Evolutionary conservation across 2,888 invertebrate genomes (phyloP), one percentile per base, ranked within the genome.

Genomic region (Microplitis deprimator): DNA sequence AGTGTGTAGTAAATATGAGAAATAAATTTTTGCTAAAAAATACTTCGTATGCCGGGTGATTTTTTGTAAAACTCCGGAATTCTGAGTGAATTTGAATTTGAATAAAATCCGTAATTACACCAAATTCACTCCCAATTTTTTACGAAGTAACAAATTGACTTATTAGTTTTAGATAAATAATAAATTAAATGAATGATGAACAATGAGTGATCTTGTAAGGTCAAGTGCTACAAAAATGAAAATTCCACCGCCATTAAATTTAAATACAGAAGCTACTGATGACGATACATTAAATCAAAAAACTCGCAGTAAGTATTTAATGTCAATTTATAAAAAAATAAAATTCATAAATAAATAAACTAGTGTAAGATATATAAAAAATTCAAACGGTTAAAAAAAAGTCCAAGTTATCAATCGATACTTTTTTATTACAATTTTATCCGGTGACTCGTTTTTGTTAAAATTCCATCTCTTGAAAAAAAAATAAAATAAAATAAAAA

Each of bases 201-300:
- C 79, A 78, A 86, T 87, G 87, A 82, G 83, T 79, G 84, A 86
- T 81, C 85, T 83, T 76, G 83, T 82, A 77, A 81, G 84, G 78
- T 68, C 84, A 74, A 84, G 79, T 7, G 82, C 81, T 79, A 83
- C 84, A 6, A 84, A 83, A 80, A 82, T 80, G 77, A 87, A 84
- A 81, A 82, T 84, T 68, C 84, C 86, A 39, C 82, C 85, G 59
- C 84, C 87, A 50, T 71, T 87, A 65, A 86, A 86, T 79, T 83
- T 88, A 73, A 83, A 79, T 73, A 85, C 86, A 68, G 83, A 85
- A 29, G 0, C 29, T 20, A 84, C 87, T 79, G 86, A 85, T 79
- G 86, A 84, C 17, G 87, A 87, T 68, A 82, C 83, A 77, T 82
- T 86, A 75, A 87, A 86, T 83, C 85, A 86, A 82, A 87, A 86